A percentile compares a stretch with the other conserved stretches of the same genome.
Conservation (phyloP, 30 jellyfish, hydroid and myxozoan species). For the Catostylus mosaicus region DNA sequence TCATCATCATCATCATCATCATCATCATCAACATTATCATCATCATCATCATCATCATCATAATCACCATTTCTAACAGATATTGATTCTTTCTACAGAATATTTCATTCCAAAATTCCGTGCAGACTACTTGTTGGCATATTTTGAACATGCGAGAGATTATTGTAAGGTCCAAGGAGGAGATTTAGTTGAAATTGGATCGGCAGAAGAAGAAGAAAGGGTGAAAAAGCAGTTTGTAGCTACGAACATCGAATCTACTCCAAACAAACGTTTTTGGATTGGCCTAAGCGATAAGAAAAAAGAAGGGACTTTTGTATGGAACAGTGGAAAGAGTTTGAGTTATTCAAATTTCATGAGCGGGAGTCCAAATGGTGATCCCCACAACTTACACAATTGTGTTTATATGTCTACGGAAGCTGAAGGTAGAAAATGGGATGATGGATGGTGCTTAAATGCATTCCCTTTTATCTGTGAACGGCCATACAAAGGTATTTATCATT, state of each 20-base stretch:
- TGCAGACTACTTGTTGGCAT: background rate
- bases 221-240: background rate
- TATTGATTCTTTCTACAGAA: background rate
- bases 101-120: background rate
- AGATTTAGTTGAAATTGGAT: background rate
- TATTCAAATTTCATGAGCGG: background rate
- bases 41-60: background rate
- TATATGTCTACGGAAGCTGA: background rate
- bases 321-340: background rate
- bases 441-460: background rate
- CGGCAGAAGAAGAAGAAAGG: background rate
- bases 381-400: background rate
- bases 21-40: background rate
- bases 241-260: background rate
- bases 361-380: background rate
- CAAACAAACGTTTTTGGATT: background rate
- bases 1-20: constrained; percentile 18
- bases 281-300: background rate
- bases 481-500: background rate
- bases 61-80: background rate
- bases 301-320: background rate
- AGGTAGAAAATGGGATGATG: background rate
- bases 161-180: background rate
- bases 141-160: background rate
- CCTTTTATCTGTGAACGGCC: background rate